Conservation (phyloP, 64 coral and sea anemone species). For the Porites lutea region DNA sequence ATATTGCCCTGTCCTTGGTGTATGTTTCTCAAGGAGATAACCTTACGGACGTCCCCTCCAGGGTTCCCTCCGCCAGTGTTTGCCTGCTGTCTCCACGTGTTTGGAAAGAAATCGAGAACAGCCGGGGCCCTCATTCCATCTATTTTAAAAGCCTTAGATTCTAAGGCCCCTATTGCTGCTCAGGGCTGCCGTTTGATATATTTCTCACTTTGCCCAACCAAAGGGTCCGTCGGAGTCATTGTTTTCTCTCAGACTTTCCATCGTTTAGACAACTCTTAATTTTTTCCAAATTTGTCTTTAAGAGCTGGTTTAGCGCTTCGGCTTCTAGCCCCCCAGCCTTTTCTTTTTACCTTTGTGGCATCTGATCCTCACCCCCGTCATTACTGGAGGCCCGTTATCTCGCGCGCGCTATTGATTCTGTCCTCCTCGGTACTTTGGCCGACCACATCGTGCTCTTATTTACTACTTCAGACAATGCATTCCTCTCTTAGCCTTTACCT, state of each 20-base stretch:
- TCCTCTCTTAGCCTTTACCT: slow-evolving; percentile 23
- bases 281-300: slow-evolving; percentile 34
- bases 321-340: background rate
- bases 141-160: slow-evolving; percentile 55
- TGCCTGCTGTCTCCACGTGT: background rate
- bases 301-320: slow-evolving; percentile 18
- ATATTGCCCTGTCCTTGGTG: slow-evolving; percentile 9
- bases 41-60: background rate
- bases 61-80: background rate
- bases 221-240: slow-evolving; percentile 21
- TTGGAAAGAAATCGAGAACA: slow-evolving; percentile 20
- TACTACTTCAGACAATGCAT: slow-evolving; percentile 23
- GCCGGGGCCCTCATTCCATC: slow-evolving; percentile 34
- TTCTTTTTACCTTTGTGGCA: slow-evolving; percentile 53
- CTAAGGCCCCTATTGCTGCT: background rate
- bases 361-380: slow-evolving; percentile 14
- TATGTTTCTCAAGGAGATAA: slow-evolving; percentile 49
- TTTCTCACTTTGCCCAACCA: slow-evolving; percentile 34
- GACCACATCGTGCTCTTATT: slow-evolving; percentile 35
- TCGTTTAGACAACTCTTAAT: background rate
- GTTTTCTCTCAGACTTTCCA: slow-evolving; percentile 26
- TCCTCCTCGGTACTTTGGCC: slow-evolving; percentile 27
- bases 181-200: slow-evolving; percentile 1
- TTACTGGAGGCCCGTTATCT: slow-evolving; percentile 76
- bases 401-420: slow-evolving; percentile 27